These are phyloP conservation scores for Xylota sylvarum DNA, from an alignment of 2,888 invertebrate genomes.

Conservation along the genomic window DNA sequence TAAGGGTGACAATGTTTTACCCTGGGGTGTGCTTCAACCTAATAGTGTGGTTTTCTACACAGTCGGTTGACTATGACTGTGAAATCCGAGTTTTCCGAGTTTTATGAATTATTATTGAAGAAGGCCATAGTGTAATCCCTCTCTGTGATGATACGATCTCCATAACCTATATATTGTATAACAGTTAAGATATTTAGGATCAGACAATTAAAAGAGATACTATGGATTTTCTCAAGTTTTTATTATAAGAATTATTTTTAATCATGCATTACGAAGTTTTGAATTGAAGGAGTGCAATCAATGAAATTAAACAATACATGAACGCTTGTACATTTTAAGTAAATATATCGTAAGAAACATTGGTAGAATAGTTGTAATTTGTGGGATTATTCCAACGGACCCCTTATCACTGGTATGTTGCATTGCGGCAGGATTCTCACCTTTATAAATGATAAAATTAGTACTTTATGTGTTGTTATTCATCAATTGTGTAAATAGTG, in stretches of 20 bases:
- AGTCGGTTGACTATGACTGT: too few relatives aligned
- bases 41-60: too few relatives aligned
- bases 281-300: slow-evolving; percentile 62
- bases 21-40: too few relatives aligned
- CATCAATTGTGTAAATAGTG: not conserved
- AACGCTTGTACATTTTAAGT: slow-evolving; percentile 60
- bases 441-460: slow-evolving; percentile 20
- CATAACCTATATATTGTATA: too few relatives aligned
- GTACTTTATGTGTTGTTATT: not conserved
- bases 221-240: slow-evolving; percentile 11
- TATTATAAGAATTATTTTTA: slow-evolving; percentile 49
- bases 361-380: slow-evolving; percentile 44
- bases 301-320: slow-evolving; percentile 37
- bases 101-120: too few relatives aligned
- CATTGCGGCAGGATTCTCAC: slow-evolving; percentile 74
- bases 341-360: slow-evolving; percentile 56
- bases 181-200: too few relatives aligned
- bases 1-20: too few relatives aligned
- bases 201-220: not conserved
- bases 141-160: too few relatives aligned
- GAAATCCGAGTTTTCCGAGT: too few relatives aligned
- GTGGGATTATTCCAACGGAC: slow-evolving; percentile 44
- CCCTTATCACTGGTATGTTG: slow-evolving; percentile 71
- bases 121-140: too few relatives aligned
- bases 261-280: slow-evolving; percentile 52